phyloP scores from a whole-genome alignment of 2,888 invertebrate species.

The Bombyx huttoni region DNA sequence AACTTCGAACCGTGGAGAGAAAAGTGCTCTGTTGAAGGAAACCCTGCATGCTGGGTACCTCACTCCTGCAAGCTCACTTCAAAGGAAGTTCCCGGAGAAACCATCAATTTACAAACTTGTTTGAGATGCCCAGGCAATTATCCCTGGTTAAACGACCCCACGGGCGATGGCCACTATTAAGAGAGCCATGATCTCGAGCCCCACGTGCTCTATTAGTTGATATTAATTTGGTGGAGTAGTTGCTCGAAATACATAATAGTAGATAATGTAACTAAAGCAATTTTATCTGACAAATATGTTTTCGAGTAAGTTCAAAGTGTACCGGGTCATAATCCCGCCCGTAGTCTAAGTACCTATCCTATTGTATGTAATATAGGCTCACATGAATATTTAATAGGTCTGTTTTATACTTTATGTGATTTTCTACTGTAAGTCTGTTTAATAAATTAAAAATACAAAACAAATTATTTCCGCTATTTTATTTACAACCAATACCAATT shows the following conservation, averaged over 20 bases:
- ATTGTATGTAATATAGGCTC: conserved; percentile 71
- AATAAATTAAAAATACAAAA: conserved; percentile 63
- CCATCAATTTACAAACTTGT: conserved; percentile 93
- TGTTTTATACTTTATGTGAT: conserved; percentile 71
- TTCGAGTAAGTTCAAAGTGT: conserved; percentile 59
- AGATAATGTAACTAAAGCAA: conserved; percentile 14
- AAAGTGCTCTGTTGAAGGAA: conserved; percentile 90
- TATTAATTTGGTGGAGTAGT: conserved; percentile 45
- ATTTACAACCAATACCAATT: neutral
- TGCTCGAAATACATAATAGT: conserved; percentile 50
- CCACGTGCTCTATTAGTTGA: conserved; percentile 52
- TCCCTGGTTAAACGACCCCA: conserved; percentile 95
- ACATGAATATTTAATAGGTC: conserved; percentile 72
- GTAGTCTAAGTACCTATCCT: conserved; percentile 70
- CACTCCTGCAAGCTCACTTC: conserved; percentile 92
- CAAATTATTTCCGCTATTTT: conserved; percentile 7
- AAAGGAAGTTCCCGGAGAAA: conserved; percentile 94
- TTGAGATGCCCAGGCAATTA: conserved; percentile 94
- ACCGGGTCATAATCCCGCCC: conserved; percentile 71
- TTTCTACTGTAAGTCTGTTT: conserved; percentile 71
- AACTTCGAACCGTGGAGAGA: conserved; percentile 96
- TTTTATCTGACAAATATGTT: conserved; percentile 37
- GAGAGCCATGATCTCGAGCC: conserved; percentile 60
- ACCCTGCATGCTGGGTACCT: conserved; percentile 88
- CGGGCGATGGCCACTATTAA: conserved; percentile 90